phyloP scores from a whole-genome alignment of 2,113 vertebrate species.

The Grallaria varia region DNA sequence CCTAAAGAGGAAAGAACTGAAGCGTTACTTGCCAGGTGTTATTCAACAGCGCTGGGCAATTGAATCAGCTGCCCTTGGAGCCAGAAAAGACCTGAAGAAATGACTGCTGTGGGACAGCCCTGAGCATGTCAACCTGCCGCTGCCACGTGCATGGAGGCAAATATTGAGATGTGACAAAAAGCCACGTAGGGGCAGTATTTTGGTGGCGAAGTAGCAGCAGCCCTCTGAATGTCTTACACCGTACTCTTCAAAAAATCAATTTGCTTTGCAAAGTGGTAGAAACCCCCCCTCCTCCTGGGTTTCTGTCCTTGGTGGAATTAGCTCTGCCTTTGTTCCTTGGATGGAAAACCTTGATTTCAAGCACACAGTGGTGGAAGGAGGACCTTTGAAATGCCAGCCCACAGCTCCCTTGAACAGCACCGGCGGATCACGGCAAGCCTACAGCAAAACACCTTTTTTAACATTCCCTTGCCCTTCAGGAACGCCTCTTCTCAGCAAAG shows the following conservation, averaged over 20 bases:
- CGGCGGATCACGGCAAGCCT: neutral
- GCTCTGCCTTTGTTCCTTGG: neutral
- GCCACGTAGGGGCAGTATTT: accelerated
- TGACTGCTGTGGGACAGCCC: neutral
- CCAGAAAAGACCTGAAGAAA: neutral
- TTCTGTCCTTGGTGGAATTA: neutral
- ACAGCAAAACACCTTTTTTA: neutral
- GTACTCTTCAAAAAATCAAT: neutral
- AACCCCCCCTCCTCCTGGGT: neutral
- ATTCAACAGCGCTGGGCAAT: neutral
- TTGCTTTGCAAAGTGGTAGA: neutral
- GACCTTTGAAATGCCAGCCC: neutral
- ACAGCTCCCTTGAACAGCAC: neutral
- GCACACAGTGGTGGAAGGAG: neutral
- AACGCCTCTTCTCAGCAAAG: neutral
- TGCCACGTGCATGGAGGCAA: accelerated
- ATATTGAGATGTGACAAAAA: neutral
- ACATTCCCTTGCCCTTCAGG: neutral
- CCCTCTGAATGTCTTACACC: neutral
- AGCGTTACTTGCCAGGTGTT: neutral
- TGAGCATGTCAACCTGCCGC: neutral
- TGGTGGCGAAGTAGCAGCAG: neutral
- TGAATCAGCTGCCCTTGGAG: neutral
- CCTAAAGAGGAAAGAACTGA: neutral
- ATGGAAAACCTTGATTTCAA: neutral